phyloP scores from a whole-genome alignment of 2,797 vertebrate genomes.

The Ctenopoma multispine region DNA sequence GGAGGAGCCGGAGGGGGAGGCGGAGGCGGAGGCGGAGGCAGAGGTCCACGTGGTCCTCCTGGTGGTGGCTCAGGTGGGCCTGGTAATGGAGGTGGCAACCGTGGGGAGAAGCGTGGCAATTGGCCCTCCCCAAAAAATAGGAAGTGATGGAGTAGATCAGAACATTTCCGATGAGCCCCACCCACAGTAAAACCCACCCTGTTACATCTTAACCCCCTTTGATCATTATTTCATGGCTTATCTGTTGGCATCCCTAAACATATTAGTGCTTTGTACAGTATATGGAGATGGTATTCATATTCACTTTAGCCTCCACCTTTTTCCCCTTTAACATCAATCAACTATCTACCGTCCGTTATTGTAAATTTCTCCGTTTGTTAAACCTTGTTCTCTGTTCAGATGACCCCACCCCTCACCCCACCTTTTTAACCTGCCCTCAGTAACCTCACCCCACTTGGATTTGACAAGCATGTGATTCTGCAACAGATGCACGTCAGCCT shows the following conservation, averaged over 20 bases:
- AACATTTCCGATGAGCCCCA: slow-evolving; percentile 68
- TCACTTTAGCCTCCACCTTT: slow-evolving; percentile 61
- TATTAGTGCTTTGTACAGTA: slow-evolving; percentile 81
- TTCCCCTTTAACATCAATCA: slow-evolving; percentile 60
- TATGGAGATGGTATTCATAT: slow-evolving; percentile 76
- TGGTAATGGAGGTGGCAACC: slow-evolving; percentile 80
- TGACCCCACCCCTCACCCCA: slow-evolving; percentile 9
- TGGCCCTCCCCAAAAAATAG: slow-evolving; percentile 94
- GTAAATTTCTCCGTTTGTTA: slow-evolving; percentile 68
- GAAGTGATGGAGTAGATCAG: slow-evolving; percentile 82
- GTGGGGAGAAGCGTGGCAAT: slow-evolving; percentile 86
- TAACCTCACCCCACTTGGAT: slow-evolving; percentile 61
- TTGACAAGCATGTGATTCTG: slow-evolving; percentile 72
- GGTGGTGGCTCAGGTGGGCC: slow-evolving; percentile 77
- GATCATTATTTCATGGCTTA: slow-evolving; percentile 66
- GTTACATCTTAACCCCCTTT: slow-evolving; percentile 57
- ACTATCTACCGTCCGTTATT: slow-evolving; percentile 78
- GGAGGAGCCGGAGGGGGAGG: slow-evolving; percentile 81
- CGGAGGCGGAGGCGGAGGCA: slow-evolving; percentile 81
- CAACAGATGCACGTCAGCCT: slow-evolving; percentile 66
- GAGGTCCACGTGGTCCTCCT: slow-evolving; percentile 80
- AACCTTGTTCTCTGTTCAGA: slow-evolving; percentile 62
- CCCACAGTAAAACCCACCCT: slow-evolving; percentile 43
- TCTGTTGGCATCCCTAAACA: slow-evolving; percentile 70
- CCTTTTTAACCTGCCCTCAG: slow-evolving; percentile 18